A percentile compares a stretch with the other conserved stretches of the same genome.
phyloP scores from a whole-genome alignment of 1,140 invertebrate genomes.

The Drosophila mayri region DNA sequence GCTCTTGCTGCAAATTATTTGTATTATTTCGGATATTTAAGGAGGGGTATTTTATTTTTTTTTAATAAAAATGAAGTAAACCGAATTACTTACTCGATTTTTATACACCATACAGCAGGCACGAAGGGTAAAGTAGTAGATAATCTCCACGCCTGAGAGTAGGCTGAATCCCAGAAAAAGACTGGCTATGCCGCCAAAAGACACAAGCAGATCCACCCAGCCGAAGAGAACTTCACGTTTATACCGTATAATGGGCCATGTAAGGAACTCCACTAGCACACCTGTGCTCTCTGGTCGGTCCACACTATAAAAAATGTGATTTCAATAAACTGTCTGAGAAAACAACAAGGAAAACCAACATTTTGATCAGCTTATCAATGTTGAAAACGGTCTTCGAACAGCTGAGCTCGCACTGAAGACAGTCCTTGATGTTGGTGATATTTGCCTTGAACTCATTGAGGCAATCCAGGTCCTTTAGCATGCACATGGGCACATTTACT shows the following conservation, averaged over 20 bases:
- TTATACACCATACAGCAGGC: slow-evolving; percentile 88
- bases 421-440: slow-evolving; percentile 87
- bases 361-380: slow-evolving; percentile 89
- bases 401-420: slow-evolving; percentile 88
- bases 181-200: slow-evolving; percentile 88
- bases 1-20: slow-evolving; percentile 63
- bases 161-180: slow-evolving; percentile 91
- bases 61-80: background rate
- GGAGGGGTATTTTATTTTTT: no score
- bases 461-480: slow-evolving; percentile 86
- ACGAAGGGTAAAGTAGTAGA: slow-evolving; percentile 90
- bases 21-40: background rate
- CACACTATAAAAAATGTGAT: slow-evolving; percentile 26
- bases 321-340: no score
- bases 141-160: slow-evolving; percentile 89
- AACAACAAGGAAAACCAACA: slow-evolving; percentile 72
- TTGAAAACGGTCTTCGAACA: slow-evolving; percentile 90
- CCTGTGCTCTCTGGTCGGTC: slow-evolving; percentile 60
- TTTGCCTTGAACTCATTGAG: slow-evolving; percentile 86
- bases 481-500: slow-evolving; percentile 86
- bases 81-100: slow-evolving; percentile 61
- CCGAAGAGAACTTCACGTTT: slow-evolving; percentile 91
- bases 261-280: slow-evolving; percentile 87
- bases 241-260: slow-evolving; percentile 90
- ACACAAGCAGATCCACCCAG: slow-evolving; percentile 91